Evolutionary conservation across 2,113 vertebrate genomes (phyloP).

Genomic region (Lepus europaeus): DNA sequence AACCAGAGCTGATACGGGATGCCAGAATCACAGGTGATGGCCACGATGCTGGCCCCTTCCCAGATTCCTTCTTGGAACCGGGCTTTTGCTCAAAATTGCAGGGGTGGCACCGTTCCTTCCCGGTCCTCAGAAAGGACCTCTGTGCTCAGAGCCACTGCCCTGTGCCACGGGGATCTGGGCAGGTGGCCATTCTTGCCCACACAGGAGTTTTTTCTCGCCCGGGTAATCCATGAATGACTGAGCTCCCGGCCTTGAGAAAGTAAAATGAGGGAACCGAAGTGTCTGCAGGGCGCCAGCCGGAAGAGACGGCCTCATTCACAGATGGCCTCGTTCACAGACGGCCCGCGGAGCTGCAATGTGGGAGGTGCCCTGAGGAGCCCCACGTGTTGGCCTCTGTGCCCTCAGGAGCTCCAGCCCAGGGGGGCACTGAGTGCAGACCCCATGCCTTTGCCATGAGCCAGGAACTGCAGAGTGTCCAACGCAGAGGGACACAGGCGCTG

Average conservation of each 20-base stretch:
- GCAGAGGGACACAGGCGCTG: not conserved
- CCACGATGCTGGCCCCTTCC: too few relatives aligned
- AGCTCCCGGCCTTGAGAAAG: not conserved
- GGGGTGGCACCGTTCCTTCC: not conserved
- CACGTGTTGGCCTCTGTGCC: not conserved
- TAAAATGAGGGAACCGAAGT: not conserved
- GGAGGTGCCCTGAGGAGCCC: not conserved
- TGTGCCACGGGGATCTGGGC: too few relatives aligned
- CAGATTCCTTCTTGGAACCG: not conserved
- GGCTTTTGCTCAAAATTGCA: not conserved
- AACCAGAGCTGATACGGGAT: too few relatives aligned
- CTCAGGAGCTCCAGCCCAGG: not conserved
- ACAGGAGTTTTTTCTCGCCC: not conserved
- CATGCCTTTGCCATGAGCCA: not conserved
- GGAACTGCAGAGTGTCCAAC: not conserved
- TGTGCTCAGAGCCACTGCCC: not conserved
- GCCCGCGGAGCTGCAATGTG: not conserved
- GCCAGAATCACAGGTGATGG: too few relatives aligned
- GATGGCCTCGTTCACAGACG: not conserved
- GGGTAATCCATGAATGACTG: not conserved
- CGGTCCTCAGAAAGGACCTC: not conserved
- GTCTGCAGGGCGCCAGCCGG: not conserved
- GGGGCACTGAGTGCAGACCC: not conserved
- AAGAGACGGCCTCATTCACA: not conserved
- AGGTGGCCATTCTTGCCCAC: not conserved